These are phyloP conservation scores for Drosophila lutescens DNA, from an alignment of 2,888 invertebrate genomes.

Conservation along the genomic window DNA sequence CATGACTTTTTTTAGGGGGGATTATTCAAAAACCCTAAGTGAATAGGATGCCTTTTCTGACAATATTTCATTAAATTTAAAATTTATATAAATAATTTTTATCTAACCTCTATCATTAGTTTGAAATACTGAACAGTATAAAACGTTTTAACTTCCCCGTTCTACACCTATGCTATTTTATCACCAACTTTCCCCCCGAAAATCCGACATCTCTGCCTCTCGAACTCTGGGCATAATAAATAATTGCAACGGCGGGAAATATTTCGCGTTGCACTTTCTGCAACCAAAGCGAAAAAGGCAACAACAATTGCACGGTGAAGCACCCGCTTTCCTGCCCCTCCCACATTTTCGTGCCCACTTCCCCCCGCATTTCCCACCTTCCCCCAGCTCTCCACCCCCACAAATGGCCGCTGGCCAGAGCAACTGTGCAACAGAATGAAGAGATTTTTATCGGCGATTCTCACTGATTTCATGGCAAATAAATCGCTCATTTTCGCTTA, in stretches of 20 bases:
- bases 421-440: slow-evolving; percentile 73
- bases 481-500: slow-evolving; percentile 85
- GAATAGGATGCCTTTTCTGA: not conserved
- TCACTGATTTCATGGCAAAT: slow-evolving; percentile 85
- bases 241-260: slow-evolving; percentile 79
- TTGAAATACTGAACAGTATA: not conserved
- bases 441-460: slow-evolving; percentile 85
- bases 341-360: slow-evolving; percentile 22
- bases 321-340: not conserved
- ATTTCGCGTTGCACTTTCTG: slow-evolving; percentile 75
- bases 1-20: not conserved
- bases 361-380: slow-evolving; percentile 7
- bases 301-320: slow-evolving; percentile 34
- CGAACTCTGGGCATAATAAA: slow-evolving; percentile 70
- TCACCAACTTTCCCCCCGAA: slow-evolving; percentile 33
- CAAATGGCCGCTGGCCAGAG: slow-evolving; percentile 45
- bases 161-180: slow-evolving; percentile 7
- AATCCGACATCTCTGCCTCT: slow-evolving; percentile 7
- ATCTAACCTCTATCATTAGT: not conserved
- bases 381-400: slow-evolving; percentile 9
- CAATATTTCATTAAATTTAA: too few species aligned
- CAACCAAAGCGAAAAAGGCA: slow-evolving; percentile 68
- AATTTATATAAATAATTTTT: too few species aligned
- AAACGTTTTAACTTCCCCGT: not conserved
- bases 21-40: not conserved